Percentiles rank a stretch among this genome's conserved stretches.
Conservation (phyloP, 2,888 invertebrate species). For the Subacronicta megacephala region DNA sequence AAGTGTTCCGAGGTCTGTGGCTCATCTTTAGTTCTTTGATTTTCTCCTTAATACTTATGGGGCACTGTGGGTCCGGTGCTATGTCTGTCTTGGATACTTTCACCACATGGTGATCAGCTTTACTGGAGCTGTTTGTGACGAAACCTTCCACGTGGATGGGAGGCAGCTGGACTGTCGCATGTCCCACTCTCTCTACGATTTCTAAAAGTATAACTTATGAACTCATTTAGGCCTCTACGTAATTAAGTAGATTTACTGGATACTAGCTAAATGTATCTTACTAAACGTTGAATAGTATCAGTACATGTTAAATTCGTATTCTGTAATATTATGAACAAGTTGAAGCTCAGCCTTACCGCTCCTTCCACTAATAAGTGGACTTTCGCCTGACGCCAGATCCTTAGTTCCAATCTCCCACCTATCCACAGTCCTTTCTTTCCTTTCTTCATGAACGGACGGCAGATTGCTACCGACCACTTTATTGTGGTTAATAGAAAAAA, state of each 20-base stretch:
- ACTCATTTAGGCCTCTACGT: background rate
- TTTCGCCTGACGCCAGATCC: conserved; percentile 78
- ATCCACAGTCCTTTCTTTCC: conserved; percentile 55
- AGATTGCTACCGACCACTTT: conserved; percentile 51
- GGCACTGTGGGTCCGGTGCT: conserved; percentile 18
- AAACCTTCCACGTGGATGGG: conserved; percentile 73
- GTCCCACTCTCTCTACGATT: conserved; percentile 10
- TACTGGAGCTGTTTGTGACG: conserved; percentile 49
- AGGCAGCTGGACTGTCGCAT: conserved; percentile 66
- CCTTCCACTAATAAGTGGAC: conserved; percentile 64
- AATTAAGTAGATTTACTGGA: background rate
- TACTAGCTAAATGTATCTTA: too few relatives aligned
- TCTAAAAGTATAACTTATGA: background rate
- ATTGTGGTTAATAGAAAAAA: conserved; percentile 66
- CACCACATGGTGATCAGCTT: conserved; percentile 19
- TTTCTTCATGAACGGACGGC: conserved; percentile 60
- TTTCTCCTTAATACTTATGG: conserved; percentile 76
- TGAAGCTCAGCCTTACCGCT: conserved; percentile 66
- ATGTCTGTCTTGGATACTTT: conserved; percentile 18
- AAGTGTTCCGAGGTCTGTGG: conserved; percentile 39
- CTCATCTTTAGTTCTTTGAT: conserved; percentile 77
- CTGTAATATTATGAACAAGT: background rate
- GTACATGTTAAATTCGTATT: too few relatives aligned
- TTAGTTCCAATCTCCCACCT: conserved; percentile 71
- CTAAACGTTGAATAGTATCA: too few relatives aligned